These are phyloP conservation scores for Psettodes erumei DNA, from an alignment of 2,113 vertebrate genomes.

Conservation along the genomic window DNA sequence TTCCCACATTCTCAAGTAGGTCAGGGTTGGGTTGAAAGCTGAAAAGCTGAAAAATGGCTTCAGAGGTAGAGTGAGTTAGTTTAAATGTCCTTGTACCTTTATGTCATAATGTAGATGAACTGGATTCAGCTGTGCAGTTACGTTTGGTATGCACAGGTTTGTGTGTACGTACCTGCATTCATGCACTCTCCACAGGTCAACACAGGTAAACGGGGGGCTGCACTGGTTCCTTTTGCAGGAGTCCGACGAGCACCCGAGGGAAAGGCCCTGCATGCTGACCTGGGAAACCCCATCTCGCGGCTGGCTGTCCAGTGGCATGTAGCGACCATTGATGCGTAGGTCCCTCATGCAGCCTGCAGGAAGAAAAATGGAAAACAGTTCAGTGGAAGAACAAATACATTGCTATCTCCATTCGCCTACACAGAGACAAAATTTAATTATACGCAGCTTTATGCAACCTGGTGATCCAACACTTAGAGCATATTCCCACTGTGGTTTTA, in stretches of 20 bases:
- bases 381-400: slow-evolving; percentile 1
- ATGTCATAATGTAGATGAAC: slow-evolving; percentile 15
- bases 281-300: slow-evolving; percentile 84
- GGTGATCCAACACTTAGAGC: not conserved
- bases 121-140: not conserved
- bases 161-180: slow-evolving; percentile 86
- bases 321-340: slow-evolving; percentile 87
- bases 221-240: slow-evolving; percentile 90
- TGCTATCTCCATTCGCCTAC: not conserved
- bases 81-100: slow-evolving; percentile 29
- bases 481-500: not conserved
- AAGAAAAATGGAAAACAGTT: slow-evolving; percentile 9
- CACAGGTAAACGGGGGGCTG: slow-evolving; percentile 86
- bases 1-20: not conserved
- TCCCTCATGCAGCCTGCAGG: slow-evolving; percentile 89
- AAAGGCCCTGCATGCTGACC: slow-evolving; percentile 84
- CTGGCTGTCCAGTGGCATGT: slow-evolving; percentile 85
- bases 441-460: not conserved
- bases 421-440: not conserved
- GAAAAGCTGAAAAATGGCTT: slow-evolving; percentile 28
- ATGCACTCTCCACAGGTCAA: slow-evolving; percentile 91
- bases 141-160: not conserved
- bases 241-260: slow-evolving; percentile 86
- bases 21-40: slow-evolving; percentile 17
- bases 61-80: slow-evolving; percentile 17